A percentile compares a stretch with the other conserved stretches of the same genome.
Evolutionary conservation across 2,888 invertebrate genomes (phyloP).

Genomic region (Brachycybe producta): DNA sequence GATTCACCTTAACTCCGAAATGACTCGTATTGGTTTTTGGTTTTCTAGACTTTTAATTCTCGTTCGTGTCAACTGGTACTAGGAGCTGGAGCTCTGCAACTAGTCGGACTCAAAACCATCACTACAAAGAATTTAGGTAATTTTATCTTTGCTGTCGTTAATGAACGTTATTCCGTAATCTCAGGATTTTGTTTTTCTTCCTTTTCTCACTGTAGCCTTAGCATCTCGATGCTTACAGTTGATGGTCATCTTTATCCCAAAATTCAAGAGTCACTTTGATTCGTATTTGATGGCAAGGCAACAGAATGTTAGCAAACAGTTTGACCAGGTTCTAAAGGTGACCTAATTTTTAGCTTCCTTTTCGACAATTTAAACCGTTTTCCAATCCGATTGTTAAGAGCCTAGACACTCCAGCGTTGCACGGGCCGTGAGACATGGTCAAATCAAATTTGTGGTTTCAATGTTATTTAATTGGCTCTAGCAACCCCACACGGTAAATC

Average conservation of each 20-base stretch:
- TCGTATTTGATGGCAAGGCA: slow-evolving; percentile 31
- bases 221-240: slow-evolving; percentile 20
- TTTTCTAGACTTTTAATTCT: slow-evolving; percentile 39
- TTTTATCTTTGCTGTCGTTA: not conserved
- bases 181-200: slow-evolving; percentile 5
- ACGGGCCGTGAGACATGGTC: no score
- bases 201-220: slow-evolving; percentile 14
- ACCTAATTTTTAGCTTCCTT: slow-evolving; percentile 7
- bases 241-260: slow-evolving; percentile 40
- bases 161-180: slow-evolving; percentile 1
- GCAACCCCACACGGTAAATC: no score
- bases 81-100: slow-evolving; percentile 89
- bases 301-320: slow-evolving; percentile 33
- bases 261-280: slow-evolving; percentile 34
- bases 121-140: slow-evolving; percentile 78
- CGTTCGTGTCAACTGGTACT: slow-evolving; percentile 75
- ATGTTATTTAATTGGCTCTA: no score
- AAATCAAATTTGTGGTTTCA: no score
- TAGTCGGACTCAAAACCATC: slow-evolving; percentile 85
- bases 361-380: not conserved
- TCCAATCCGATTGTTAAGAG: not conserved
- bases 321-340: slow-evolving; percentile 34
- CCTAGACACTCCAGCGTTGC: no score
- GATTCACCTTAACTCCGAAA: no score
- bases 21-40: no score